Conservation (phyloP, 2,113 vertebrate species). For the Phainopepla nitens region DNA sequence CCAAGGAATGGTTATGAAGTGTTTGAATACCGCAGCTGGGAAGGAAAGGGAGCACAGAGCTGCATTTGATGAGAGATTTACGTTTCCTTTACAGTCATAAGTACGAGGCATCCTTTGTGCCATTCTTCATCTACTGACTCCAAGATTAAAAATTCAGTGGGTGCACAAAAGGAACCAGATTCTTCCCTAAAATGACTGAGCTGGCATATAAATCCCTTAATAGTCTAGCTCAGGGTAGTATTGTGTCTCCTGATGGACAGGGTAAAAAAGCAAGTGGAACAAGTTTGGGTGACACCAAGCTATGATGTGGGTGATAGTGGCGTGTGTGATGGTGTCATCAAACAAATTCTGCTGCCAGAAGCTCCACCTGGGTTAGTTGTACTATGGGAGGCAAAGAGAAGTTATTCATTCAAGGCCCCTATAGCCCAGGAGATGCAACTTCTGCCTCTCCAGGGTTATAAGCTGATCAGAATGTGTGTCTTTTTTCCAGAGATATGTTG, state of each 20-base stretch:
- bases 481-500: background rate
- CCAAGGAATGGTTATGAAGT: background rate
- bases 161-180: background rate
- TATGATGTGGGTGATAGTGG: background rate
- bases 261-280: constrained; percentile 26
- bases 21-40: background rate
- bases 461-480: background rate
- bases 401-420: background rate
- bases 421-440: background rate
- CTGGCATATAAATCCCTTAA: background rate
- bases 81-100: background rate
- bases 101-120: background rate
- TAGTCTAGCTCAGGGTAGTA: background rate
- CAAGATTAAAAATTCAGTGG: background rate
- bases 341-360: background rate
- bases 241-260: background rate
- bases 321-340: background rate
- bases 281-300: background rate
- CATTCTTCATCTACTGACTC: background rate
- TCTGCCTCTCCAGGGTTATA: background rate
- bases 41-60: background rate
- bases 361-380: background rate
- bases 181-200: background rate
- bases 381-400: background rate
- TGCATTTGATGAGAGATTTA: background rate